A percentile compares a stretch with the other conserved stretches of the same genome.
Conservation (phyloP, 2,113 vertebrate genomes). For the Gnathonemus echidnorhynchus region DNA sequence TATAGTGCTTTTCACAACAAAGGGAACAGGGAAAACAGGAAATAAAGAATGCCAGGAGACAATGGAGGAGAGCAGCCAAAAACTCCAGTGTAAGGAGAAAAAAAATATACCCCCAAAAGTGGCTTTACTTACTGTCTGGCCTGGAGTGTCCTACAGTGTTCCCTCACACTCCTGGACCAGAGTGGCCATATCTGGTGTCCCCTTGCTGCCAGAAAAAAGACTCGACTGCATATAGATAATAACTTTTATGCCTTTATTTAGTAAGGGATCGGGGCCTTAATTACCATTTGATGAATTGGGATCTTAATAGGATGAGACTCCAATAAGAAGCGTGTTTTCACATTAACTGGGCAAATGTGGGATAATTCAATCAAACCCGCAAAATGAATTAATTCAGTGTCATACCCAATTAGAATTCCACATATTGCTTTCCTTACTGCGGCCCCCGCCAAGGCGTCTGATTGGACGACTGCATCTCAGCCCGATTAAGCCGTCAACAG, state of each 20-base stretch:
- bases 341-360: conserved; percentile 11
- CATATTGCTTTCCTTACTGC: conserved; percentile 3
- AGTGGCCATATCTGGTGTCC: not conserved
- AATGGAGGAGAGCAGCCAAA: not conserved
- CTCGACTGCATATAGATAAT: not conserved
- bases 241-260: conserved; percentile 8
- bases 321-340: conserved; percentile 17
- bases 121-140: not conserved
- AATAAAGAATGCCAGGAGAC: not conserved
- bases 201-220: not conserved
- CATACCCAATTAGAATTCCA: conserved; percentile 22
- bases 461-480: not conserved
- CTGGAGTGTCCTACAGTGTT: not conserved
- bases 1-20: not conserved
- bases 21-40: not conserved
- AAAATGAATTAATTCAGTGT: conserved; percentile 23
- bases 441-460: not conserved
- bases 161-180: not conserved
- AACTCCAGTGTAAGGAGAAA: not conserved
- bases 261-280: conserved; percentile 17
- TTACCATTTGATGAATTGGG: conserved; percentile 24
- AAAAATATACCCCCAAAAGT: not conserved
- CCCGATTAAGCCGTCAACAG: not conserved
- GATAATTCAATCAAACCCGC: conserved; percentile 24
- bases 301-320: conserved; percentile 26